Evolutionary conservation across 2,113 vertebrate species (phyloP).

Genomic region (Grammatotria lemairii): DNA sequence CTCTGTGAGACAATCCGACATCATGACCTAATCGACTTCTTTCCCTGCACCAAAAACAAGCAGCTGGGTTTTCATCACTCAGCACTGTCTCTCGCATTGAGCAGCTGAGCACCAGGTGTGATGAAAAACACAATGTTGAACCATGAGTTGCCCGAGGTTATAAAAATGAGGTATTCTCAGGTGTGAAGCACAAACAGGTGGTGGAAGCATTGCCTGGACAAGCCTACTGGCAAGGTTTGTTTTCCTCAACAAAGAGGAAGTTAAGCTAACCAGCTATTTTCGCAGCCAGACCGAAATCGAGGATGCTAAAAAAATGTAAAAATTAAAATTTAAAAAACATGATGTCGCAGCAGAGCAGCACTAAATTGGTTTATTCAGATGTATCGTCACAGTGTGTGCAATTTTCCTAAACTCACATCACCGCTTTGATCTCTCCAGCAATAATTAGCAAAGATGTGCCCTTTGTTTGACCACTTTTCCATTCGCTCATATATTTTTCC

Average conservation of each 20-base stretch:
- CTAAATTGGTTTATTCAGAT: neutral
- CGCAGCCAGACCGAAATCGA: neutral
- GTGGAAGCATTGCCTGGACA: conserved; percentile 13
- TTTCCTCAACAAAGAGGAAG: neutral
- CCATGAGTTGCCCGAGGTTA: neutral
- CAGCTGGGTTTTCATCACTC: neutral
- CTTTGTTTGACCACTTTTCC: conserved; percentile 35
- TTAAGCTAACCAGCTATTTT: neutral
- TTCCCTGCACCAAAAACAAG: conserved; percentile 3
- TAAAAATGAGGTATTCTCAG: conserved; percentile 30
- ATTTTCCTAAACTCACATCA: neutral
- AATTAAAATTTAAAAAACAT: accelerated
- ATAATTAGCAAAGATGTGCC: neutral
- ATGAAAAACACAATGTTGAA: neutral
- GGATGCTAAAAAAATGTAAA: neutral
- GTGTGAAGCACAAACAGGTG: conserved; percentile 32
- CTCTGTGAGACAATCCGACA: neutral
- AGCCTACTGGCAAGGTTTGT: neutral
- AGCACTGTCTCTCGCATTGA: neutral
- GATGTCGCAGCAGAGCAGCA: neutral
- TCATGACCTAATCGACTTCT: neutral
- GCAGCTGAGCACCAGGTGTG: neutral
- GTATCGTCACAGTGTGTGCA: neutral
- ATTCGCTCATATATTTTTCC: conserved; percentile 16
- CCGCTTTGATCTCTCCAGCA: conserved; percentile 7